Evolutionary conservation across 2,797 vertebrate genomes (phyloP).

Genomic region (Ceryle rudis): DNA sequence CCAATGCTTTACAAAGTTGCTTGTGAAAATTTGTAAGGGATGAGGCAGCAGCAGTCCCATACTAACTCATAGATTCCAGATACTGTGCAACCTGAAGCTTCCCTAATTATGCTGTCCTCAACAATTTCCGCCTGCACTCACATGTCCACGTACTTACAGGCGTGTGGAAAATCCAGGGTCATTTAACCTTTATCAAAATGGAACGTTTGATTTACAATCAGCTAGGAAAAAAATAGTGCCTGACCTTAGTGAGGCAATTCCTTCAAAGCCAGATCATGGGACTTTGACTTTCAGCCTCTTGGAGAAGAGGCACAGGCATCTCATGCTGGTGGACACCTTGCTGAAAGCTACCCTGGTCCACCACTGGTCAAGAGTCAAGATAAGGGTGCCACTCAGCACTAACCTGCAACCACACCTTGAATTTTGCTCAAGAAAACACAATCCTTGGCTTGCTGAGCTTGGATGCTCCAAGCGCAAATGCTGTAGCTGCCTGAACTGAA

Average conservation of each 20-base stretch:
- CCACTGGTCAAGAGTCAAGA: background rate
- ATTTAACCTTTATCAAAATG: slow-evolving; percentile 4
- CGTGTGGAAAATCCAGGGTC: background rate
- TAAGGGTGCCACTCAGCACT: background rate
- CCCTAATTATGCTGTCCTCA: slow-evolving; percentile 28
- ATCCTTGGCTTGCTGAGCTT: background rate
- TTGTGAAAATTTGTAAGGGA: slow-evolving; percentile 15
- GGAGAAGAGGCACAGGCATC: background rate
- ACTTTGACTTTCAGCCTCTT: background rate
- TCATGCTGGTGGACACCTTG: background rate
- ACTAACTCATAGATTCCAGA: slow-evolving; percentile 9
- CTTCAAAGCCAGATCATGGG: background rate
- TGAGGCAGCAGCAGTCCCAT: background rate
- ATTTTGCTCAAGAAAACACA: background rate
- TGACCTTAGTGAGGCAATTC: background rate
- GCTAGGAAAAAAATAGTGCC: background rate
- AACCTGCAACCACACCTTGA: background rate
- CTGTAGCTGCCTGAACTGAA: background rate
- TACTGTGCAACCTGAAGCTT: slow-evolving; percentile 41
- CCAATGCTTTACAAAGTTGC: background rate
- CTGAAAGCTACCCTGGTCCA: background rate
- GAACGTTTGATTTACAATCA: background rate
- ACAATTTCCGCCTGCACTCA: background rate
- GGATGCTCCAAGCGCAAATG: background rate
- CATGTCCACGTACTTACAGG: background rate